Evolutionary conservation across 2,888 invertebrate genomes (phyloP), one percentile per base, ranked within the genome.

Genomic region (Notodonta dromedarius): DNA sequence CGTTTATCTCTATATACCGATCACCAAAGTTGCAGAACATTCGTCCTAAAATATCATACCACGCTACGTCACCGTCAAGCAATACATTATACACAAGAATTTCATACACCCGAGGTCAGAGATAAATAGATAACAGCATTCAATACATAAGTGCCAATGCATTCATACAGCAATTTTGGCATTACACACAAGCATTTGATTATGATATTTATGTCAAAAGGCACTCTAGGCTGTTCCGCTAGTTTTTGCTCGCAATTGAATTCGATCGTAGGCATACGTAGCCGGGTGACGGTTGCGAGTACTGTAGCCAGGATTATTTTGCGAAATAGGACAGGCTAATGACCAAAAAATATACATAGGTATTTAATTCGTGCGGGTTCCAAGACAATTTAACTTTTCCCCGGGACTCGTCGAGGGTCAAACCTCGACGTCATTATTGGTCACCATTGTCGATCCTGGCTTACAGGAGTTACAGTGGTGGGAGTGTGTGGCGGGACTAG

Each of bases 51-150:
- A 46, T 46, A n/a, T n/a, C 42, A 42, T 11, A 42, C 42, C 8
- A 46, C 46, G 11, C 35, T 35, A 35, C 35, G n/a, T 2, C 14
- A n/a, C 9, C 39, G 35, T 54, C 54, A 39, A 52, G 39, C 39
- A 65, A 68, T 63, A 62, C 16, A 61, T 64, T 62, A 61, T 35
- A 62, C 48, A 32, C 57, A 70, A 75, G 70, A 67, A 72, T 72
- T 72, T 66, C 46, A 63, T 62, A 46, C 64, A 48, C 42, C 35
- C 75, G 75, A 75, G 73, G 73, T 72, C 73, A 71, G 24, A 72
- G 75, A 74, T 74, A 70, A 61, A 67, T 58, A 52, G 73, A 67
- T 72, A 73, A 50, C 48, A 58, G 62, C 53, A 62, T 67, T 58
- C 60, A 61, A 61, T 65, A 65, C 58, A 44, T 57, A 58, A 24